A percentile compares a stretch with the other conserved stretches of the same genome.
Conservation (phyloP, 2,888 invertebrate species). For the Flexamia atlantica region DNA sequence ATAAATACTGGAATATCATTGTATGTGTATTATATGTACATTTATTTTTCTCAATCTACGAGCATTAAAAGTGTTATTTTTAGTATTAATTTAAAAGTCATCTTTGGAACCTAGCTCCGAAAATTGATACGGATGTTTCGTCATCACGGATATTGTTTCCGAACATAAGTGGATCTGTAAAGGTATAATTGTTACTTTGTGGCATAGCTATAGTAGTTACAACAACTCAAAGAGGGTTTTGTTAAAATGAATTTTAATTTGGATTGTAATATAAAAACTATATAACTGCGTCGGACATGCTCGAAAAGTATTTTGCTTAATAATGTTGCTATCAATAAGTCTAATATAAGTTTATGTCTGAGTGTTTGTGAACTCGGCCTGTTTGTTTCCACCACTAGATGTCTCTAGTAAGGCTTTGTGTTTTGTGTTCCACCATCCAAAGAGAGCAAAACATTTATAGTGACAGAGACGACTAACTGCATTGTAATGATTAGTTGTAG, state of each 20-base stretch:
- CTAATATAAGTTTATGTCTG: conserved; percentile 53
- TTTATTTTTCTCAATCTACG: conserved; percentile 42
- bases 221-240: conserved; percentile 35
- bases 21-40: conserved; percentile 57
- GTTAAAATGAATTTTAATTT: conserved; percentile 32
- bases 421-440: conserved; percentile 8
- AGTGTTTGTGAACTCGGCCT: conserved; percentile 25
- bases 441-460: conserved; percentile 3
- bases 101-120: conserved; percentile 37
- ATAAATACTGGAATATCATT: conserved; percentile 23
- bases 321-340: conserved; percentile 57
- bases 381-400: conserved; percentile 38
- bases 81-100: conserved; percentile 31
- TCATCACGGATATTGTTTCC: conserved; percentile 31
- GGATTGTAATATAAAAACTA: conserved; percentile 48
- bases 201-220: conserved; percentile 34
- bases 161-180: conserved; percentile 26
- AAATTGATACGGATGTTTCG: background rate
- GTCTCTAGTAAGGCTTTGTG: conserved; percentile 51
- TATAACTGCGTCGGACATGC: conserved; percentile 49
- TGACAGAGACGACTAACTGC: conserved; percentile 29
- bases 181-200: conserved; percentile 40
- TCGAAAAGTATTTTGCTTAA: conserved; percentile 58
- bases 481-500: conserved; percentile 57
- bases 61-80: conserved; percentile 43